phyloP scores from a whole-genome alignment of 2,113 vertebrate genomes.

The Lycocorax pyrrhopterus region DNA sequence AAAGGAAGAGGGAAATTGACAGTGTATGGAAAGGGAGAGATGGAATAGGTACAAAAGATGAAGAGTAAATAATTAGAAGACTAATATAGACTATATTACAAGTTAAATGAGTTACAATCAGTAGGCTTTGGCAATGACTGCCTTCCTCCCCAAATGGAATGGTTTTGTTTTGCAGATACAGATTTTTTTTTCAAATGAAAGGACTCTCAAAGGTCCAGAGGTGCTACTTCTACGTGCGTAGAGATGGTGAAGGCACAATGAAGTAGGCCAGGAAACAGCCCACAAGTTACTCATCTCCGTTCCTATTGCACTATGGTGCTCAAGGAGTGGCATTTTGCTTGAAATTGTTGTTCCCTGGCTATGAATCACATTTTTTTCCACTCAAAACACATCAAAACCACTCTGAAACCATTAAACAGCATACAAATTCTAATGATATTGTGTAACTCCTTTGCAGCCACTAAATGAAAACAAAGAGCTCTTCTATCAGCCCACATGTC shows the following conservation, averaged over 20 bases:
- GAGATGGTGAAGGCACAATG: not conserved
- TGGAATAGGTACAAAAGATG: not conserved
- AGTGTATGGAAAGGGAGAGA: not conserved
- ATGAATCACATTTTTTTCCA: not conserved
- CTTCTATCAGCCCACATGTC: not conserved
- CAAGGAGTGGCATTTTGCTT: not conserved
- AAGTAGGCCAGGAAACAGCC: not conserved
- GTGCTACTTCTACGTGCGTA: not conserved
- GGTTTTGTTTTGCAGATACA: not conserved
- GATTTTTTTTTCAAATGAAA: not conserved
- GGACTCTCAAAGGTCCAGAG: not conserved
- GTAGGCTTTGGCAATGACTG: not conserved
- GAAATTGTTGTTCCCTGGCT: not conserved
- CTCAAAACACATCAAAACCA: not conserved
- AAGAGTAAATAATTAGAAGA: not conserved
- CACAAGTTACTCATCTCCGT: not conserved
- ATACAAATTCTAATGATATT: not conserved
- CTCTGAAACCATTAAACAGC: not conserved
- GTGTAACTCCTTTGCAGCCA: not conserved
- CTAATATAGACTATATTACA: not conserved
- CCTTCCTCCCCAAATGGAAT: not conserved
- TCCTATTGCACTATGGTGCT: not conserved
- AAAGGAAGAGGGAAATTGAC: not conserved
- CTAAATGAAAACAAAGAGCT: constrained; percentile 23
- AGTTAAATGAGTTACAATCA: not conserved